Conservation (phyloP, 2,888 invertebrate species). For the Cyaniris semiargus region DNA sequence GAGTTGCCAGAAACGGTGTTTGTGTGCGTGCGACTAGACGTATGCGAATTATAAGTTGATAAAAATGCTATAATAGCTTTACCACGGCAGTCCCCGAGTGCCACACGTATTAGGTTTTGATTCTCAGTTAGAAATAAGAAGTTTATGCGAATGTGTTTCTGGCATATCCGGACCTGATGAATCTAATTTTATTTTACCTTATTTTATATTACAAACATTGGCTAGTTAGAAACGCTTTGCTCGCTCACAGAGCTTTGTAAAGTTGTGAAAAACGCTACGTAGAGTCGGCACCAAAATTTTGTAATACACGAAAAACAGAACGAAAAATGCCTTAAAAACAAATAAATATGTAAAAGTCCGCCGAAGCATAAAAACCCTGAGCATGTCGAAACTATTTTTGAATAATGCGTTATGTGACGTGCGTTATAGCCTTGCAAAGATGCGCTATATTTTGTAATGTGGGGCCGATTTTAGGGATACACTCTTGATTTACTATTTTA, state of each 20-base stretch:
- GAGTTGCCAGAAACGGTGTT: too few species aligned
- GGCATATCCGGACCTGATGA: background rate
- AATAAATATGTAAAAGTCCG: constrained; percentile 59
- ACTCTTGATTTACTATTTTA: too few species aligned
- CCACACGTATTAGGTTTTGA: background rate
- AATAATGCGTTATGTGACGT: constrained; percentile 71
- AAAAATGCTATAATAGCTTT: too few species aligned
- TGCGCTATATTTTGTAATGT: constrained; percentile 66
- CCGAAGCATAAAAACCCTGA: constrained; percentile 55
- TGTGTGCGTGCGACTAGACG: too few species aligned
- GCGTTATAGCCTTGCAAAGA: constrained; percentile 66
- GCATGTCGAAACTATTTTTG: constrained; percentile 65
- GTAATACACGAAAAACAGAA: constrained; percentile 28
- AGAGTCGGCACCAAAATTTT: background rate
- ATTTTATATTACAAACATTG: background rate
- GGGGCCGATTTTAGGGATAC: constrained; percentile 8
- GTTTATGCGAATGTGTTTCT: background rate
- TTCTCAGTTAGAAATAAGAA: background rate
- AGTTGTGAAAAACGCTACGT: background rate
- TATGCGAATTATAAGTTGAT: too few species aligned
- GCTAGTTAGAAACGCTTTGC: background rate
- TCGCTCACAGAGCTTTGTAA: background rate
- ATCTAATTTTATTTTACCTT: background rate
- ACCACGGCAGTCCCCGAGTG: too few species aligned
- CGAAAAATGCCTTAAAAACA: constrained; percentile 47